phyloP scores from a whole-genome alignment of 2,113 vertebrate species.

The Oncorhynchus masou region DNA sequence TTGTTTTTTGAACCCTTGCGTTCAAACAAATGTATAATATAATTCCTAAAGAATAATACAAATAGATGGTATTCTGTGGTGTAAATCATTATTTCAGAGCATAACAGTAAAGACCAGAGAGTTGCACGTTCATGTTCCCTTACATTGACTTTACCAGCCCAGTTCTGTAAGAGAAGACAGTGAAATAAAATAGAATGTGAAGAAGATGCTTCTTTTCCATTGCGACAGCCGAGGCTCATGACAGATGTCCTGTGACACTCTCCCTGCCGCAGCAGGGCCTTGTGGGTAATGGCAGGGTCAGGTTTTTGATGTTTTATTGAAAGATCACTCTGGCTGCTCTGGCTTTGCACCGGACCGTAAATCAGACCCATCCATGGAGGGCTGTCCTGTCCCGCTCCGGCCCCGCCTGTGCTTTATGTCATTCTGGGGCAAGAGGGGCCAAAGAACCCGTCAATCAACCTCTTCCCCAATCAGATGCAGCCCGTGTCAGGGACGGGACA shows the following conservation, averaged over 20 bases:
- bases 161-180: too few relatives aligned
- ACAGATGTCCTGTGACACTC: conserved; percentile 9
- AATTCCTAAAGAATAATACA: not conserved
- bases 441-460: not conserved
- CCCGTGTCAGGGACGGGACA: not conserved
- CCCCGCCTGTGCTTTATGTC: not conserved
- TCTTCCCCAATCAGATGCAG: not conserved
- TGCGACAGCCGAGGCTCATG: too few relatives aligned
- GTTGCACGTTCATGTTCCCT: too few relatives aligned
- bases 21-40: not conserved
- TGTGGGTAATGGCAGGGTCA: conserved; percentile 78
- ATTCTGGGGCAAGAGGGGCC: not conserved
- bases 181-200: too few relatives aligned
- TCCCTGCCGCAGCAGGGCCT: conserved; percentile 64
- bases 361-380: conserved; percentile 61
- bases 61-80: too few relatives aligned
- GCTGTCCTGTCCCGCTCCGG: conserved; percentile 37
- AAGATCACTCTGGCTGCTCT: conserved; percentile 79
- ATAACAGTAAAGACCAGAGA: too few relatives aligned
- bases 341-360: conserved; percentile 72
- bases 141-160: too few relatives aligned
- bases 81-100: too few relatives aligned
- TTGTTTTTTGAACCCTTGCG: too few relatives aligned
- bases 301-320: conserved; percentile 68
- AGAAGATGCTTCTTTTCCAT: too few relatives aligned